Conservation (phyloP, 1,140 invertebrate genomes). For the Diuraphis noxia region DNA sequence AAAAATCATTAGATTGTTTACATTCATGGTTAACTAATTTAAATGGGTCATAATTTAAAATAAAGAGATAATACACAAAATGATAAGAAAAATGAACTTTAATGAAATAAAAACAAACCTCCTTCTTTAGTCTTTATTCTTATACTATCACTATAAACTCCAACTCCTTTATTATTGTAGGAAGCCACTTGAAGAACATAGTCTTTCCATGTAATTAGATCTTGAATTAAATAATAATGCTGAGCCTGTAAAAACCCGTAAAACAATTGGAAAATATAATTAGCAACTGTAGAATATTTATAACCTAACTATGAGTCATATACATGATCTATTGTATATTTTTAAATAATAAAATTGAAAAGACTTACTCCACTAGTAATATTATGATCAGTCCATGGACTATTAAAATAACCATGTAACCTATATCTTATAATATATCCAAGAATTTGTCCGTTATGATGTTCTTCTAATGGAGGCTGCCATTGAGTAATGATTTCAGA, state of each 20-base stretch:
- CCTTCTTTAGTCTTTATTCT: conserved; percentile 95
- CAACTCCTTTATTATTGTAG: conserved; percentile 95
- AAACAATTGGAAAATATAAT: neutral
- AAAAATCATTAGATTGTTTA: neutral
- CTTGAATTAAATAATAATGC: conserved; percentile 88
- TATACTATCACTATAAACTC: conserved; percentile 86
- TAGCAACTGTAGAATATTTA: neutral
- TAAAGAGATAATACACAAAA: neutral
- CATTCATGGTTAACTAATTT: neutral
- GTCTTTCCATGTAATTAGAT: conserved; percentile 96
- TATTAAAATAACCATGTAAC: conserved; percentile 86
- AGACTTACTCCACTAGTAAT: conserved; percentile 78
- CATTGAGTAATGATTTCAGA: conserved; percentile 97
- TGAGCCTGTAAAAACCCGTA: conserved; percentile 67
- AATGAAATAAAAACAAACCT: conserved; percentile 59
- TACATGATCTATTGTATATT: neutral
- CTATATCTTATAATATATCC: conserved; percentile 92
- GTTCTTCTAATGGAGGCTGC: conserved; percentile 90
- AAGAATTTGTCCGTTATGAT: conserved; percentile 90
- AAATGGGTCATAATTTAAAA: neutral
- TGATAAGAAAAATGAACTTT: conserved; percentile 1
- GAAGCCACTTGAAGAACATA: conserved; percentile 97
- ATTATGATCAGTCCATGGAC: conserved; percentile 85
- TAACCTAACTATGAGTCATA: neutral
- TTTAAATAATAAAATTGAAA: neutral